These are phyloP conservation scores for Cylas formicarius DNA, from an alignment of 1,140 invertebrate genomes.

Conservation along the genomic window DNA sequence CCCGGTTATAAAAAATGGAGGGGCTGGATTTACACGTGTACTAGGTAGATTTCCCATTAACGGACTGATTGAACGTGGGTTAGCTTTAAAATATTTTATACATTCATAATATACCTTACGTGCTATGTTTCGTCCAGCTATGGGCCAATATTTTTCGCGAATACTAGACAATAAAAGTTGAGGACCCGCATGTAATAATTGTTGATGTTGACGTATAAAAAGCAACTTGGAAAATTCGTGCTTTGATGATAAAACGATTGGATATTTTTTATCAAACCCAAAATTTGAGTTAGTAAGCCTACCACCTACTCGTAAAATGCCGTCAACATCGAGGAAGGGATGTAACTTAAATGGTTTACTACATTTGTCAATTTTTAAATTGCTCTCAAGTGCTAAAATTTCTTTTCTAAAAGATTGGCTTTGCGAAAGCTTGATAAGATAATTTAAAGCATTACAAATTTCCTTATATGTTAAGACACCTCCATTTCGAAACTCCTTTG, in stretches of 20 bases:
- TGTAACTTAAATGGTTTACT: constrained; percentile 26
- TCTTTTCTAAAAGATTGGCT: too few relatives aligned
- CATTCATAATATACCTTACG: constrained; percentile 18
- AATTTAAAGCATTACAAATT: too few relatives aligned
- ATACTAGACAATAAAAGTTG: constrained; percentile 24
- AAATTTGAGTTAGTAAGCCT: constrained; percentile 33
- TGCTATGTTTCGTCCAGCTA: constrained; percentile 16
- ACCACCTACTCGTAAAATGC: constrained; percentile 41
- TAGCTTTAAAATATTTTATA: constrained; percentile 15
- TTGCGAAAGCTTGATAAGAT: too few relatives aligned
- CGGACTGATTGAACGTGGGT: constrained; percentile 6
- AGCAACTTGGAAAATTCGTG: constrained; percentile 25
- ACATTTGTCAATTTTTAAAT: too few relatives aligned
- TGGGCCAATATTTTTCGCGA: constrained; percentile 24
- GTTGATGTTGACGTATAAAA: constrained; percentile 26
- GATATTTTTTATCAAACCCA: constrained; percentile 29
- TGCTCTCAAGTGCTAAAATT: too few relatives aligned
- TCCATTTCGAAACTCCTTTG: too few relatives aligned
- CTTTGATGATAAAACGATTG: constrained; percentile 32
- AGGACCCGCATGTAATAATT: constrained; percentile 28
- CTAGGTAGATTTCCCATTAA: constrained; percentile 38
- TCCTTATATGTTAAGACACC: too few relatives aligned
- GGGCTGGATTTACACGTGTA: constrained; percentile 24
- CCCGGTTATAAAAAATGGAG: constrained; percentile 31
- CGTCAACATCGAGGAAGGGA: constrained; percentile 33